Conservation (phyloP, 1,140 invertebrate species). For the Frieseomelitta varia region DNA sequence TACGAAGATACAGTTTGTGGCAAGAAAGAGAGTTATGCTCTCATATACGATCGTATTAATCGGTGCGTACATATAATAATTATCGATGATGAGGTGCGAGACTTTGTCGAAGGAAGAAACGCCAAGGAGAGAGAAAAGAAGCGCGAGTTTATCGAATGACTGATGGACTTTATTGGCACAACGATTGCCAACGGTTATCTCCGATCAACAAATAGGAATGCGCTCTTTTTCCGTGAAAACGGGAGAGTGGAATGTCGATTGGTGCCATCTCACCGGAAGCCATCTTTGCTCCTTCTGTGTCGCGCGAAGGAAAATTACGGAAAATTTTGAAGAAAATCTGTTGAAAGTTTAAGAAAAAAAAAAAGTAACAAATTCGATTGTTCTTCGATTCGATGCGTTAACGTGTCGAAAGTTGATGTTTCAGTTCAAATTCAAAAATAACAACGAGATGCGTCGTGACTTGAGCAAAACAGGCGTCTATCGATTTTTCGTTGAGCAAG, state of each 20-base stretch:
- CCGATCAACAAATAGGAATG: slow-evolving; percentile 63
- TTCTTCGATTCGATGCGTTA: too few species aligned
- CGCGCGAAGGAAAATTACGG: neutral
- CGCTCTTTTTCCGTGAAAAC: slow-evolving; percentile 48
- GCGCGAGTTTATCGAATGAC: slow-evolving; percentile 67
- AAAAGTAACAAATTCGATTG: too few species aligned
- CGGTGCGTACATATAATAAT: slow-evolving; percentile 7
- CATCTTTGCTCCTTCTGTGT: slow-evolving; percentile 23
- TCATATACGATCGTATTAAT: neutral
- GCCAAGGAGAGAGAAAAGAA: slow-evolving; percentile 15
- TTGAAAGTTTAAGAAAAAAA: neutral
- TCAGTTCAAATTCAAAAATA: neutral
- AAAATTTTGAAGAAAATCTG: neutral
- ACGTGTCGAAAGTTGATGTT: too few species aligned
- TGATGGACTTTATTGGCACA: slow-evolving; percentile 69
- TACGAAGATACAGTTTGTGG: too few species aligned
- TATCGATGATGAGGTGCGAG: slow-evolving; percentile 26
- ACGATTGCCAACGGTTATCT: slow-evolving; percentile 66
- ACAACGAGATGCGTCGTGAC: neutral
- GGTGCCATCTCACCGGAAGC: slow-evolving; percentile 59
- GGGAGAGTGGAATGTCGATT: slow-evolving; percentile 69
- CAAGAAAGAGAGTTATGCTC: too few species aligned
- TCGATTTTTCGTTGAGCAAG: neutral
- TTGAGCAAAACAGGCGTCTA: neutral
- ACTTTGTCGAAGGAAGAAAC: slow-evolving; percentile 21